Conservation (phyloP, 1,140 invertebrate species). For the Saccostrea cuccullata region DNA sequence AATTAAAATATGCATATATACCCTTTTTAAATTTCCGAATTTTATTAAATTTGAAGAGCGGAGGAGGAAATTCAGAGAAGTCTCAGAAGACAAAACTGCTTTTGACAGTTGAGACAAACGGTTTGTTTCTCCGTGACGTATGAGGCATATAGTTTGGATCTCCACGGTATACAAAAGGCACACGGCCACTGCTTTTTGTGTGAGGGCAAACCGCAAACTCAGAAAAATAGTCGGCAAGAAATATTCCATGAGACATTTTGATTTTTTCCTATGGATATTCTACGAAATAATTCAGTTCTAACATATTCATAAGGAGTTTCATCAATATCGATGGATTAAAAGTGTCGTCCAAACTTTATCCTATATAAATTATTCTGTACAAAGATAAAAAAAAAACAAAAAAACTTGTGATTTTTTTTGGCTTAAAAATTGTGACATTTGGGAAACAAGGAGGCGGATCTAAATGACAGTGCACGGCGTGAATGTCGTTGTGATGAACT, state of each 20-base stretch:
- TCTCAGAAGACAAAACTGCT: not conserved
- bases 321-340: not conserved
- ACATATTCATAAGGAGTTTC: no score
- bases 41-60: not conserved
- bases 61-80: not conserved
- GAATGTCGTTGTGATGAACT: slow-evolving; percentile 21
- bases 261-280: no score
- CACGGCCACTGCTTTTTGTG: not conserved
- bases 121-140: not conserved
- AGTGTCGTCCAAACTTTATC: not conserved
- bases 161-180: not conserved
- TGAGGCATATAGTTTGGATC: not conserved
- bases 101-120: not conserved
- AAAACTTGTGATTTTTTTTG: not conserved
- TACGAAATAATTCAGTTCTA: no score
- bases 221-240: no score
- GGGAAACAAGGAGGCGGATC: not conserved
- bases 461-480: slow-evolving; percentile 7
- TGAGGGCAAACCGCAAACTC: not conserved
- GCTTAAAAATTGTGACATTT: not conserved
- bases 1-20: not conserved
- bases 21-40: not conserved
- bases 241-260: no score
- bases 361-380: not conserved
- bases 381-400: not conserved